Conservation (phyloP, 2,888 invertebrate genomes). For the Hemicrepidius hirtus region DNA sequence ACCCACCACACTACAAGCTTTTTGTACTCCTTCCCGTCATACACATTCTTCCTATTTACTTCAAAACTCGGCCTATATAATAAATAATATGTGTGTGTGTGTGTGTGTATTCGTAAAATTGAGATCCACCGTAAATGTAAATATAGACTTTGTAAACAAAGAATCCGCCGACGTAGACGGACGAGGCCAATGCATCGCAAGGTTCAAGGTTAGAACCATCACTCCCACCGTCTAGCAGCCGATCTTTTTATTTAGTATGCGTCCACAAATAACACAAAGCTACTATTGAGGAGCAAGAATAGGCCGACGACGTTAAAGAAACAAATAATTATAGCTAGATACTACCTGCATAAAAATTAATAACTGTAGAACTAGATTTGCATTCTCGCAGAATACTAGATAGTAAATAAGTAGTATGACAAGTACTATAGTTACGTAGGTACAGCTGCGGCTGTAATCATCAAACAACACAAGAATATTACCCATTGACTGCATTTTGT, state of each 20-base stretch:
- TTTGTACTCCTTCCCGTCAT: constrained; percentile 50
- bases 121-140: constrained; percentile 35
- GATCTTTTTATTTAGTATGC: neutral
- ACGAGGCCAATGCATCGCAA: constrained; percentile 66
- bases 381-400: too few relatives aligned
- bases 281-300: neutral
- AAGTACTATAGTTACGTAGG: too few relatives aligned
- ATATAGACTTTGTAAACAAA: constrained; percentile 49
- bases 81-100: neutral
- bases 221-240: constrained; percentile 59
- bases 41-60: constrained; percentile 43
- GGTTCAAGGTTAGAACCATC: constrained; percentile 68
- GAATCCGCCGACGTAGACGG: constrained; percentile 53
- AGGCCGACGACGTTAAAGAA: too few relatives aligned
- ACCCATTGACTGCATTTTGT: too few relatives aligned
- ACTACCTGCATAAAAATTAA: too few relatives aligned
- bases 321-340: too few relatives aligned
- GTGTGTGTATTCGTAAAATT: constrained; percentile 12
- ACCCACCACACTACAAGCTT: constrained; percentile 67
- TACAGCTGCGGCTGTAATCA: too few relatives aligned
- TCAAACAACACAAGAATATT: too few relatives aligned
- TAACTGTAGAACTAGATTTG: too few relatives aligned
- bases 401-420: too few relatives aligned
- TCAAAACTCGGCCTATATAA: neutral
- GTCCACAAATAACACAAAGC: neutral